Evolutionary conservation across 2,113 vertebrate genomes (phyloP).

Genomic region (Picathartes gymnocephalus): DNA sequence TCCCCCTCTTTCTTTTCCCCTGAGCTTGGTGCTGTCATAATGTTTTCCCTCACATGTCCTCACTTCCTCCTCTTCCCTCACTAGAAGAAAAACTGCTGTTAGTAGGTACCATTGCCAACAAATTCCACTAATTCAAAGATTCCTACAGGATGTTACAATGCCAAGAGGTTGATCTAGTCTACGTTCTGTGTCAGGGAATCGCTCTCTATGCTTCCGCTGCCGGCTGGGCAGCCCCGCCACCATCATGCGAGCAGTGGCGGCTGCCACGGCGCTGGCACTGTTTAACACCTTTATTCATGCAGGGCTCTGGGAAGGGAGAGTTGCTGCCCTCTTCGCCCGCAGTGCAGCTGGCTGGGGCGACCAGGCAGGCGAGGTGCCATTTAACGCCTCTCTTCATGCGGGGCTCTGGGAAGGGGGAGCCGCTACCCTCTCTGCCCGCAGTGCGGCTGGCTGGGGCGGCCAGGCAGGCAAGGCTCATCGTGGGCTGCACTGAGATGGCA

Average conservation of each 20-base stretch:
- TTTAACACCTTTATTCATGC: background rate
- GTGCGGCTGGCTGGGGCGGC: background rate
- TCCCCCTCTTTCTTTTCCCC: background rate
- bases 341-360: rapidly evolving
- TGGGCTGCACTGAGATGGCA: rapidly evolving
- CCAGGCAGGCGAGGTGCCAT: too few species aligned
- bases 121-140: background rate
- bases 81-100: background rate
- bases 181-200: rapidly evolving
- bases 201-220: background rate
- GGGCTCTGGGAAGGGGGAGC: background rate
- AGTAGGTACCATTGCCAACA: background rate
- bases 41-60: background rate
- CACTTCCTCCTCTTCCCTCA: background rate
- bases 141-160: background rate
- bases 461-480: background rate
- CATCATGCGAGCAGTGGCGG: background rate
- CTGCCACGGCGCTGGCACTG: rapidly evolving
- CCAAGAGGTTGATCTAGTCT: background rate
- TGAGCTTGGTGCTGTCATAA: too few species aligned
- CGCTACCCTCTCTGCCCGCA: rapidly evolving
- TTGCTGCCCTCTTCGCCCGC: background rate
- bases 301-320: background rate
- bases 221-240: rapidly evolving
- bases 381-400: background rate